Evolutionary conservation across 2,113 vertebrate genomes (phyloP).

Genomic region (Gopherus evgoodei): DNA sequence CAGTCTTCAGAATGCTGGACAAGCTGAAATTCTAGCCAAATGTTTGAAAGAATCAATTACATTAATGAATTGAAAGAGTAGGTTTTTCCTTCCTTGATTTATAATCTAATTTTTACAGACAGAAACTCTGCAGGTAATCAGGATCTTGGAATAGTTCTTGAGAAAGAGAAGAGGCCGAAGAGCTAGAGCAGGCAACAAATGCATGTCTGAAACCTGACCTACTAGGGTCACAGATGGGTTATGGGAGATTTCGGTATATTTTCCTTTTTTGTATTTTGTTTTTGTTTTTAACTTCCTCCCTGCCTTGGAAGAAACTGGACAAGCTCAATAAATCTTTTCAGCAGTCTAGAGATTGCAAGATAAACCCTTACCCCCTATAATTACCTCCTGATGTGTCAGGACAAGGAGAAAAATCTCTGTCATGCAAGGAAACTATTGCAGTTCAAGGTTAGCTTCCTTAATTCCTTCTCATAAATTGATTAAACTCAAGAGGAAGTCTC

Average conservation of each 20-base stretch:
- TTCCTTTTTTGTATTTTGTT: not conserved
- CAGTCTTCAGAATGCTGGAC: not conserved
- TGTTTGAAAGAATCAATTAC: not conserved
- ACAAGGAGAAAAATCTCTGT: not conserved
- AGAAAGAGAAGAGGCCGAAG: not conserved
- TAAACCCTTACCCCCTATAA: not conserved
- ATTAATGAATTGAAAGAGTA: not conserved
- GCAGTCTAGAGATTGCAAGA: not conserved
- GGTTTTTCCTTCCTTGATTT: not conserved
- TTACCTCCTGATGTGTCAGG: not conserved
- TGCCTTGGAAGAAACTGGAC: not conserved
- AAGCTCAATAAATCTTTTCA: not conserved
- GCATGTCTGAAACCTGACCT: not conserved
- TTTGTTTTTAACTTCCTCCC: not conserved
- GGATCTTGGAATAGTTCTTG: not conserved
- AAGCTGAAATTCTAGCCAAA: constrained; percentile 3
- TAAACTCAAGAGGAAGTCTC: too few species aligned
- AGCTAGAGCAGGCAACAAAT: not conserved
- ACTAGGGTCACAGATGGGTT: not conserved
- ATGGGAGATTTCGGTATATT: not conserved
- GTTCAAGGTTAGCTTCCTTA: not conserved
- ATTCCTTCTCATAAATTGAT: not conserved
- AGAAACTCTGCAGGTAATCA: not conserved
- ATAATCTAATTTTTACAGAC: not conserved
- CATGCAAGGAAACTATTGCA: not conserved